Base-by-base conservation (phyloP, 2,113 vertebrate genomes). In the Microcebus murinus region DNA sequence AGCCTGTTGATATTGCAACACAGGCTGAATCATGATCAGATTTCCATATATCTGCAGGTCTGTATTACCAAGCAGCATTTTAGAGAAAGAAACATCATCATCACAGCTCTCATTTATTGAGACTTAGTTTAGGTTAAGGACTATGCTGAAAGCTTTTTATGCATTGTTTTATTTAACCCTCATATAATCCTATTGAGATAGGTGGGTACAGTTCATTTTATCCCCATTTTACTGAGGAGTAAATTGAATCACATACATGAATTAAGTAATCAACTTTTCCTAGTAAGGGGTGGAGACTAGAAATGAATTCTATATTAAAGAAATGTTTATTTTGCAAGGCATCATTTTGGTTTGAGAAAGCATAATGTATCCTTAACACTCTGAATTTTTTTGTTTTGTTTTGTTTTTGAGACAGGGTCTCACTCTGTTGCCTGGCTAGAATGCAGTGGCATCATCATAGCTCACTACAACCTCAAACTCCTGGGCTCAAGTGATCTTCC, bases 261-360 rank as follows among this genome's bases (percentile, higher is more conserved):
- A 45, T 95, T 95, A 88, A 80, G 23, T 52, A 68, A 84, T 74
- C 36, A 55, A 13, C 73, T 74, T 45, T 74, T 55, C 39, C 39
- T 88, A 59, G 14, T 70, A 85, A 90, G 21, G 23, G 18, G 2
- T 68, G 3, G 52, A 76, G 23, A 59, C 8, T 81, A 8, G 59
- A 67, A 77, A 39, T 74, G 13, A 84, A 76, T 18, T 84, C 88
- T 85, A 25, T 50, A 45, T 61, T 74, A 68, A 81, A 71, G 36
- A 61, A 45, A 4, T 1, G 17, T 79, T 89, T 95, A 57, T 50
- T 82, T 63, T 76, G 6, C 29, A 88, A 84, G n/a, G 20, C n/a
- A 83, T 77, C 25, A 25, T 85, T 93, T 79, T 52, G 59, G 21
- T 63, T 95, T 80, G 59, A 85, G 70, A 95, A 84, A 61, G 14